Conservation (phyloP, 2,113 vertebrate species). For the Poeciliopsis retropinna region DNA sequence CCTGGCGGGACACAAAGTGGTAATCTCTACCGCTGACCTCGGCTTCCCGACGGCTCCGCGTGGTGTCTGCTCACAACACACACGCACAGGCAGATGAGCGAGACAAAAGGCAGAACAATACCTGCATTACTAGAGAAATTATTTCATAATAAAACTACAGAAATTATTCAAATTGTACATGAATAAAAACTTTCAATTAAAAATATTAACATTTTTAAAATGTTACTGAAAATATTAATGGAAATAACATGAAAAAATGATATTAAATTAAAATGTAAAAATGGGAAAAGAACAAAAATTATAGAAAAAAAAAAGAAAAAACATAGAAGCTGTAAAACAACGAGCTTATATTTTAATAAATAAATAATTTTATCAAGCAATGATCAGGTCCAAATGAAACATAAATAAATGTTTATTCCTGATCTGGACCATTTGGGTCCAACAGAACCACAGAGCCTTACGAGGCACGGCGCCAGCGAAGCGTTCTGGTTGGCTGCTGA, state of each 20-base stretch:
- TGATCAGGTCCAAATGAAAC: too few species aligned
- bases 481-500: constrained; percentile 89
- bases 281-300: too few species aligned
- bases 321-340: not conserved
- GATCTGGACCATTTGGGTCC: too few species aligned
- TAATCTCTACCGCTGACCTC: constrained; percentile 93
- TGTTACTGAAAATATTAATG: too few species aligned
- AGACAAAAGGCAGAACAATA: not conserved
- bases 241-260: too few species aligned
- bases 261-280: too few species aligned
- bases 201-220: too few species aligned
- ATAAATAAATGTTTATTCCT: too few species aligned
- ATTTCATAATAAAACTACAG: not conserved
- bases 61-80: constrained; percentile 86
- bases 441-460: constrained; percentile 70
- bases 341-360: not conserved
- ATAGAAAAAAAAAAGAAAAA: too few species aligned
- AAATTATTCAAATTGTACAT: not conserved
- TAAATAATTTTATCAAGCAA: too few species aligned
- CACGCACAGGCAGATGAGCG: too few species aligned
- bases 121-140: not conserved
- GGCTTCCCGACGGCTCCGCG: constrained; percentile 88
- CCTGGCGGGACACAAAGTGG: constrained; percentile 93
- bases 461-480: constrained; percentile 93
- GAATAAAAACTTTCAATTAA: not conserved